These are phyloP conservation scores for Nemotelus nigrinus DNA, from an alignment of 2,888 invertebrate species.

Conservation along the genomic window DNA sequence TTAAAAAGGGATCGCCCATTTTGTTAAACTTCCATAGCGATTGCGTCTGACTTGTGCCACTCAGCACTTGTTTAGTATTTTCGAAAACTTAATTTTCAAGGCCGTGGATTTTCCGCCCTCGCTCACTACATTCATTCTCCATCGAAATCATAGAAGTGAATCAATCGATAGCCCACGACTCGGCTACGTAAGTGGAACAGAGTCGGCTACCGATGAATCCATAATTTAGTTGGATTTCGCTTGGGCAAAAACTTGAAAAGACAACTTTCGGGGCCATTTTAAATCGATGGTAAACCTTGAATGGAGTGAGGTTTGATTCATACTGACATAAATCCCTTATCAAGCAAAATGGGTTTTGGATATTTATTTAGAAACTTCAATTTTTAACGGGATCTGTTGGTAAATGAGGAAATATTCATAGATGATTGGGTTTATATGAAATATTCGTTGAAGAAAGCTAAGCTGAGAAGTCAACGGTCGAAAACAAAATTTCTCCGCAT, in stretches of 20 bases:
- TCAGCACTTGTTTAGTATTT: slow-evolving; percentile 49
- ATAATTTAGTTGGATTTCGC: not conserved
- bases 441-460: too few relatives aligned
- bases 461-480: too few relatives aligned
- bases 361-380: too few relatives aligned
- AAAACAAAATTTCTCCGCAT: too few relatives aligned
- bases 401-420: too few relatives aligned
- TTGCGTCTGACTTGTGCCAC: slow-evolving; percentile 45
- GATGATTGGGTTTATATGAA: too few relatives aligned
- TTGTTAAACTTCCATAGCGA: slow-evolving; percentile 12
- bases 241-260: not conserved
- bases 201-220: not conserved
- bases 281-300: too few relatives aligned
- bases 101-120: slow-evolving; percentile 32
- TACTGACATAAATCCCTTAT: too few relatives aligned
- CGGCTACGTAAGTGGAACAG: not conserved
- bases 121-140: slow-evolving; percentile 37
- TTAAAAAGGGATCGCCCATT: slow-evolving; percentile 26
- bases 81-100: slow-evolving; percentile 44
- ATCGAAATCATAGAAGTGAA: slow-evolving; percentile 23
- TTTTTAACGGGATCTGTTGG: too few relatives aligned
- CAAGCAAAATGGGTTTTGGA: too few relatives aligned
- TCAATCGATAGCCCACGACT: not conserved
- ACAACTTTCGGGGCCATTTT: not conserved
- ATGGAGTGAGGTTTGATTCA: too few relatives aligned